Evolutionary conservation across 2,113 vertebrate genomes (phyloP).

Genomic region (Oenanthe oenanthe): DNA sequence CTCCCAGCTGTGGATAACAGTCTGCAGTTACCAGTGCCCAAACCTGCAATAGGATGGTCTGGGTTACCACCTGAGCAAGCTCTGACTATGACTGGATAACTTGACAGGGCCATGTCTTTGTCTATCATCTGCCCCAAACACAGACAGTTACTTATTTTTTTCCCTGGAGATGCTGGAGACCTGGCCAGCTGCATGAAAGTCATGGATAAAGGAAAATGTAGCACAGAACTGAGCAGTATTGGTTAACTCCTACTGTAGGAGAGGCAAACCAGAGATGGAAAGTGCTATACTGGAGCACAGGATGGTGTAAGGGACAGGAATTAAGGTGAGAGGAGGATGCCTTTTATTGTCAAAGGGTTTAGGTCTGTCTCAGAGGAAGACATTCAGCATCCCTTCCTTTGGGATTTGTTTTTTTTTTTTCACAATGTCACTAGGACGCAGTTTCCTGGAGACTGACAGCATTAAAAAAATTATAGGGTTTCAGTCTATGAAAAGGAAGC

Average conservation of each 20-base stretch:
- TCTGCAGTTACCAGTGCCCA: neutral
- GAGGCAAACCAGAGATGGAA: neutral
- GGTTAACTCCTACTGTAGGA: neutral
- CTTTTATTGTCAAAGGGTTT: neutral
- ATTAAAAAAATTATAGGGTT: constrained; percentile 35
- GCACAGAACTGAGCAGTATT: neutral
- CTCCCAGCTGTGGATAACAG: neutral
- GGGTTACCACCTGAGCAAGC: neutral
- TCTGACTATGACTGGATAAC: neutral
- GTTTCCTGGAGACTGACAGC: constrained; percentile 15
- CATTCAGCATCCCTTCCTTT: neutral
- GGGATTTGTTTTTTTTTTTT: neutral
- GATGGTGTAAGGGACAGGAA: neutral
- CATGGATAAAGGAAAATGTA: neutral
- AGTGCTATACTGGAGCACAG: neutral
- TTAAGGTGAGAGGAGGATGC: neutral
- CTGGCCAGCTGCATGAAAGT: neutral
- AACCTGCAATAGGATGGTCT: neutral
- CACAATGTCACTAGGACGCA: neutral
- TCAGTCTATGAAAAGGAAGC: constrained; percentile 43
- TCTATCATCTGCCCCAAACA: neutral
- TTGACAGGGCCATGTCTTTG: neutral
- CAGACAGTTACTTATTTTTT: neutral
- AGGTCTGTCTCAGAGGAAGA: neutral
- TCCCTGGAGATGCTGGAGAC: neutral